Conservation (phyloP, 2,888 invertebrate species). For the Drosophila meridiana region DNA sequence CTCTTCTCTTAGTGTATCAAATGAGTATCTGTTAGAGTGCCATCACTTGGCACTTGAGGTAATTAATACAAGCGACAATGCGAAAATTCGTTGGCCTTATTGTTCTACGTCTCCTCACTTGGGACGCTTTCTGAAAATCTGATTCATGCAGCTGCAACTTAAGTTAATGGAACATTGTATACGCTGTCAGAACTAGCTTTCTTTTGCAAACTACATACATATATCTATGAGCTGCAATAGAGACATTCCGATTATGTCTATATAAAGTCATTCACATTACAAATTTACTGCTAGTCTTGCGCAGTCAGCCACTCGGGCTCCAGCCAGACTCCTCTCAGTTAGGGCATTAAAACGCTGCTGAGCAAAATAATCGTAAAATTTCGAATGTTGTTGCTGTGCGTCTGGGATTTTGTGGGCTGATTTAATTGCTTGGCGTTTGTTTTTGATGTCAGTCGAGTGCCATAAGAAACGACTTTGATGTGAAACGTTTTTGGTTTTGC, state of each 20-base stretch:
- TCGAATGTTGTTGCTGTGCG: constrained; percentile 14
- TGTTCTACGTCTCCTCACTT: not conserved
- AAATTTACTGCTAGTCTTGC: not conserved
- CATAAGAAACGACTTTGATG: constrained; percentile 22
- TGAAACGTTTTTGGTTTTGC: constrained; percentile 13
- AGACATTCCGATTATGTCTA: constrained; percentile 4
- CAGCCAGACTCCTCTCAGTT: constrained; percentile 7
- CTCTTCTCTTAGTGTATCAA: constrained; percentile 5
- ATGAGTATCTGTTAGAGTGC: constrained; percentile 22
- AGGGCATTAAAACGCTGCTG: constrained; percentile 27
- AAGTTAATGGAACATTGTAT: not conserved
- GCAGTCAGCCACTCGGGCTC: not conserved
- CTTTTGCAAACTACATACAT: not conserved
- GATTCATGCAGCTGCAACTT: not conserved
- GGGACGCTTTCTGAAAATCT: not conserved
- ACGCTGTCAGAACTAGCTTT: not conserved
- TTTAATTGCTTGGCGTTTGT: constrained; percentile 45
- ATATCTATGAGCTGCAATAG: not conserved
- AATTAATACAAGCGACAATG: constrained; percentile 47
- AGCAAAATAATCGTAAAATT: constrained; percentile 29
- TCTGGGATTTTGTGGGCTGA: constrained; percentile 41
- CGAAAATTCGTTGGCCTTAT: constrained; percentile 2
- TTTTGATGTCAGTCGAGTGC: constrained; percentile 27
- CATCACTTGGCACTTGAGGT: constrained; percentile 43
- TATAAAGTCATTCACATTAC: constrained; percentile 3